phyloP scores from a whole-genome alignment of 2,888 invertebrate species.

The Meiosimyza platycephala region DNA sequence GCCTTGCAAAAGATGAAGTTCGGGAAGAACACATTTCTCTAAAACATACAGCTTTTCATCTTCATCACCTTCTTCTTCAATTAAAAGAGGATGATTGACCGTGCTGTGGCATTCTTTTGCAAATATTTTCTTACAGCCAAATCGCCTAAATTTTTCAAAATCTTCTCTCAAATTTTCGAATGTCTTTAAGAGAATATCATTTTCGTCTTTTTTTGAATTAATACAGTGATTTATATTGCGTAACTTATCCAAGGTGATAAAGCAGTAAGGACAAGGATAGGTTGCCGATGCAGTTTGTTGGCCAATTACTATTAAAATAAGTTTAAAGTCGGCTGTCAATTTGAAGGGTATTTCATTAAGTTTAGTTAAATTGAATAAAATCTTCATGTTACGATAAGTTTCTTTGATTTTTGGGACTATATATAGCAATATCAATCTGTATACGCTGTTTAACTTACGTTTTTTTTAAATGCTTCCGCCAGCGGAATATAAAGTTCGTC shows the following conservation, averaged over 20 bases:
- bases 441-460: no score
- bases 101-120: neutral
- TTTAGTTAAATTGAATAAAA: no score
- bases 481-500: no score
- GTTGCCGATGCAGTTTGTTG: constrained; percentile 6
- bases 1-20: constrained; percentile 30
- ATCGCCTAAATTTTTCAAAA: neutral
- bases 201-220: neutral
- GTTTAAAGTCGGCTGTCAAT: no score
- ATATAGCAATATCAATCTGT: no score
- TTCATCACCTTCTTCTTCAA: constrained; percentile 24
- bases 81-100: constrained; percentile 6
- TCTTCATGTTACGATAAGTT: no score
- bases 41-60: constrained; percentile 27
- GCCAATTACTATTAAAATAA: no score
- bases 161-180: neutral
- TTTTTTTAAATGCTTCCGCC: no score
- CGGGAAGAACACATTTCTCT: constrained; percentile 28
- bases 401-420: no score
- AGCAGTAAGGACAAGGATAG: constrained; percentile 16
- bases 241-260: constrained; percentile 5
- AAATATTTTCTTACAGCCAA: neutral
- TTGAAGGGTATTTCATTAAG: no score
- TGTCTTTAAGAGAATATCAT: neutral
- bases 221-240: neutral